Evolutionary conservation across 2,888 invertebrate genomes (phyloP).

Genomic region (Lymantria dispar): DNA sequence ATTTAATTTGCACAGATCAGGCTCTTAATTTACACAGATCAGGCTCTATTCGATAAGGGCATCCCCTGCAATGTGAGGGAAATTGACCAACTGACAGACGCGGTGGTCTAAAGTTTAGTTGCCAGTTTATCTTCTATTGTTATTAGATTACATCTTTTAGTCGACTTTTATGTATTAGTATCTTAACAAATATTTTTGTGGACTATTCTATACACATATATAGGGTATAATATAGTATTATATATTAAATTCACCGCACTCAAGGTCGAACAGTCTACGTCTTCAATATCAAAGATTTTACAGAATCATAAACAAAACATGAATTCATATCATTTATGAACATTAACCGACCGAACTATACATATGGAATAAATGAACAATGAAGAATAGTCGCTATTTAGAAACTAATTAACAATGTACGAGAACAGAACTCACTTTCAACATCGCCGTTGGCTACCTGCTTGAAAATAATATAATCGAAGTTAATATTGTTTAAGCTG

Average conservation of each 20-base stretch:
- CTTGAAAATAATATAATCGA: slow-evolving; percentile 30
- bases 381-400: slow-evolving; percentile 14
- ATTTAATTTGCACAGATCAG: too few relatives aligned
- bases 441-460: slow-evolving; percentile 14
- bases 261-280: slow-evolving; percentile 11
- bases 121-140: too few relatives aligned
- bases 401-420: slow-evolving; percentile 28
- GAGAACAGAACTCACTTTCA: slow-evolving; percentile 19
- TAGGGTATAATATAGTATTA: neutral
- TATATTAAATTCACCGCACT: neutral
- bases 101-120: too few relatives aligned
- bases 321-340: slow-evolving; percentile 21
- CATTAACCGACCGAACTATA: slow-evolving; percentile 19
- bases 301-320: slow-evolving; percentile 9
- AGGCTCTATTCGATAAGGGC: too few relatives aligned
- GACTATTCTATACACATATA: too few relatives aligned
- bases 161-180: too few relatives aligned
- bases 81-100: too few relatives aligned
- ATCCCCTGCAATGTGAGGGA: too few relatives aligned
- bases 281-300: slow-evolving; percentile 9
- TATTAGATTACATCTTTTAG: too few relatives aligned
- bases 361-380: slow-evolving; percentile 17
- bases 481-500: slow-evolving; percentile 41
- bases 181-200: too few relatives aligned
- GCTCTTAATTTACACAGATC: too few relatives aligned